Conservation (phyloP, 2,113 vertebrate species). For the Vimba vimba region DNA sequence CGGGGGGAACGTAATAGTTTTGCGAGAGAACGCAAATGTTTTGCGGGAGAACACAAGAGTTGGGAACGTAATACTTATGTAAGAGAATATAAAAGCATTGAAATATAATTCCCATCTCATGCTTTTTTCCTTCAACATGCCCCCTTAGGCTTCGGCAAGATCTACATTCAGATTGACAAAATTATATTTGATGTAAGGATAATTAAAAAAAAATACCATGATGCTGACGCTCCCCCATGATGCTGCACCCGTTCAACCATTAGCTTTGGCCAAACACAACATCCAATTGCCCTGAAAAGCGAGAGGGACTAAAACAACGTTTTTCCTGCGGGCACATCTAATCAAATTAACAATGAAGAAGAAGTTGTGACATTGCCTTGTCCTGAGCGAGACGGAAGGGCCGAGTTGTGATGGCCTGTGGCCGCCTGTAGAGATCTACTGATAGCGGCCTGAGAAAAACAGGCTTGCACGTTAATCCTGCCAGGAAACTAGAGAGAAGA, state of each 20-base stretch:
- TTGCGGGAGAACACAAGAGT: too few relatives aligned
- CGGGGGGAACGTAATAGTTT: too few relatives aligned
- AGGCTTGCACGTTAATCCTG: slow-evolving; percentile 68
- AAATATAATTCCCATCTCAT: not conserved
- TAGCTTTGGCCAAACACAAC: slow-evolving; percentile 69
- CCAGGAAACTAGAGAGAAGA: slow-evolving; percentile 74
- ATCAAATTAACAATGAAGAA: slow-evolving; percentile 63
- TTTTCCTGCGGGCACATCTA: slow-evolving; percentile 57
- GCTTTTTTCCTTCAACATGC: not conserved
- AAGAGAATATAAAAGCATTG: too few relatives aligned
- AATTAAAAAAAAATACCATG: too few relatives aligned
- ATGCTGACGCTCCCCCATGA: not conserved
- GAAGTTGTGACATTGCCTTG: slow-evolving; percentile 44
- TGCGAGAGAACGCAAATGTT: too few relatives aligned
- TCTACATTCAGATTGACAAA: not conserved
- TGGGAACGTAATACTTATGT: too few relatives aligned
- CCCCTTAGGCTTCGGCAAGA: not conserved
- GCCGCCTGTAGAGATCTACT: slow-evolving; percentile 54
- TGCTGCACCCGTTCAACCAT: slow-evolving; percentile 44
- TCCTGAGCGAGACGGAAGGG: slow-evolving; percentile 15
- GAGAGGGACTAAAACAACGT: slow-evolving; percentile 40
- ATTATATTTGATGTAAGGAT: too few relatives aligned
- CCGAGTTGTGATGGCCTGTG: slow-evolving; percentile 51
- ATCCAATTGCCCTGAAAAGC: slow-evolving; percentile 54
- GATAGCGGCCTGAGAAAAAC: slow-evolving; percentile 58